Evolutionary conservation across 2,797 vertebrate genomes (phyloP).

Genomic region (Schizothorax lantsangensis): DNA sequence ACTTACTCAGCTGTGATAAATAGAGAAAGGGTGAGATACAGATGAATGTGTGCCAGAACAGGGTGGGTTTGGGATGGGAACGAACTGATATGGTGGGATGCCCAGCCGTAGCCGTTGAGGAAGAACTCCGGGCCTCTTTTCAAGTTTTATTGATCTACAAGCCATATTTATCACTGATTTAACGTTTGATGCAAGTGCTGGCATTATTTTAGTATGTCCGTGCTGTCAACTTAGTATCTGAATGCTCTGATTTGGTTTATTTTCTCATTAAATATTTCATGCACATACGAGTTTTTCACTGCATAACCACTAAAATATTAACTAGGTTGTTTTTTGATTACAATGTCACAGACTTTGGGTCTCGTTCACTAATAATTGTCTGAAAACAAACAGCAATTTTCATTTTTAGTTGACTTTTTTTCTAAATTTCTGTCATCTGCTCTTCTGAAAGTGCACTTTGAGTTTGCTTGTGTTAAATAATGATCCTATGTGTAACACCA

Average conservation of each 20-base stretch:
- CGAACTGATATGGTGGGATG: conserved; percentile 20
- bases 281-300: conserved; percentile 5
- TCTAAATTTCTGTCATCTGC: not conserved
- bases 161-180: conserved; percentile 56
- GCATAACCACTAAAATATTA: conserved; percentile 29
- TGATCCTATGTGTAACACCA: not conserved
- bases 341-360: not conserved
- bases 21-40: conserved; percentile 36
- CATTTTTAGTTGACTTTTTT: not conserved
- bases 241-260: conserved; percentile 16
- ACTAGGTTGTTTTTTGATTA: not conserved
- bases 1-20: conserved; percentile 52
- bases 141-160: conserved; percentile 51
- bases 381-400: not conserved
- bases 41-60: conserved; percentile 45
- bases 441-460: conserved; percentile 35
- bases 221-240: not conserved
- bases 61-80: conserved; percentile 55
- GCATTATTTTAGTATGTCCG: not conserved
- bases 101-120: conserved; percentile 56
- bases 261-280: not conserved
- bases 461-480: conserved; percentile 6
- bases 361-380: not conserved
- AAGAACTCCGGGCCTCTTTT: conserved; percentile 61
- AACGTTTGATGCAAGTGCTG: not conserved